Percentiles rank a stretch among this genome's conserved stretches.
Evolutionary conservation across 2,113 vertebrate genomes (phyloP).

Genomic region (Suricata suricatta): DNA sequence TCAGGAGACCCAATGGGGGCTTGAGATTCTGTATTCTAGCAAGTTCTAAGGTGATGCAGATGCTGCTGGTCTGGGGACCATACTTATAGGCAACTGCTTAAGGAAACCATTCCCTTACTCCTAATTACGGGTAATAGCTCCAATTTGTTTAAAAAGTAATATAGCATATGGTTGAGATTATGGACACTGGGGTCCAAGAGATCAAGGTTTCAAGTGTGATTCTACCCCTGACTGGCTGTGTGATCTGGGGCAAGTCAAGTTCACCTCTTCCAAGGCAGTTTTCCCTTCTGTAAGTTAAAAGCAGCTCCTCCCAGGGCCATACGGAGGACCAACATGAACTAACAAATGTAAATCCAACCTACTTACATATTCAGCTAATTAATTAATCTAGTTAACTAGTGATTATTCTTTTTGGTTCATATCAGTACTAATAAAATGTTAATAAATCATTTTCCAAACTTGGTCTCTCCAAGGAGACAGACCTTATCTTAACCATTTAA

Average conservation of each 20-base stretch:
- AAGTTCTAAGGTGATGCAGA: background rate
- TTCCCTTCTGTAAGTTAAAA: background rate
- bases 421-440: background rate
- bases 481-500: background rate
- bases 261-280: background rate
- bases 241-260: background rate
- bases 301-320: background rate
- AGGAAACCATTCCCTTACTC: background rate
- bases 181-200: background rate
- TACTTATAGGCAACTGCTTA: background rate
- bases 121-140: background rate
- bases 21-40: background rate
- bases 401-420: background rate
- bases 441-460: slow-evolving; percentile 24
- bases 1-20: background rate
- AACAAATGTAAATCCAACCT: background rate
- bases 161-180: background rate
- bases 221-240: background rate
- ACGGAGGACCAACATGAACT: background rate
- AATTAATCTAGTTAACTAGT: background rate
- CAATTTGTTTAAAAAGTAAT: background rate
- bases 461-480: background rate
- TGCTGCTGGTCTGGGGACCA: background rate
- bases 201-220: background rate
- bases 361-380: background rate